These are phyloP conservation scores for Xenopus tropicalis DNA, from an alignment of 2,113 vertebrate species.

Conservation along the genomic window DNA sequence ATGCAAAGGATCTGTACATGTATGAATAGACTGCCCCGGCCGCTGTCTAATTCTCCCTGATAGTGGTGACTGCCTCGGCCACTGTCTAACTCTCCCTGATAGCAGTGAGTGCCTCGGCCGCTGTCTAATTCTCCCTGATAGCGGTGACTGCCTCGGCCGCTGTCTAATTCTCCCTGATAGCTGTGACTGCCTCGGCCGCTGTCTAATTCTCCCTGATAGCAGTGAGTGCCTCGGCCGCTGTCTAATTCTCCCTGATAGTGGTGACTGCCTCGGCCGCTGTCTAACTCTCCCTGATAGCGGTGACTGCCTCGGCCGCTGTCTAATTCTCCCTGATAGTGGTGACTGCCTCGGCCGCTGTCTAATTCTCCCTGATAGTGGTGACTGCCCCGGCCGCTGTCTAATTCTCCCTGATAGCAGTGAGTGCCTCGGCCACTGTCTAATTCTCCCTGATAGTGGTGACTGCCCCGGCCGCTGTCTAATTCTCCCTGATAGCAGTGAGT, in stretches of 20 bases:
- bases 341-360: background rate
- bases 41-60: background rate
- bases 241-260: background rate
- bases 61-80: background rate
- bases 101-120: background rate
- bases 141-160: background rate
- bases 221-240: background rate
- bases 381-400: background rate
- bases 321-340: background rate
- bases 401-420: background rate
- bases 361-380: background rate
- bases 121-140: background rate
- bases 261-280: background rate
- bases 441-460: background rate
- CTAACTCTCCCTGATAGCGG: background rate
- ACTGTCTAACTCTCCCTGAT: background rate
- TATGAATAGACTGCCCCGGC: background rate
- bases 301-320: background rate
- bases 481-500: background rate
- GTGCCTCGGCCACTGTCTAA: background rate
- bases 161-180: background rate
- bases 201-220: no score
- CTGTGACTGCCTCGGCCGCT: no score
- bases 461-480: background rate
- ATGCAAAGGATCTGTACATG: constrained; percentile 31